Base-by-base conservation (phyloP, 1,140 invertebrate species). In the Megalonaias nervosa region DNA sequence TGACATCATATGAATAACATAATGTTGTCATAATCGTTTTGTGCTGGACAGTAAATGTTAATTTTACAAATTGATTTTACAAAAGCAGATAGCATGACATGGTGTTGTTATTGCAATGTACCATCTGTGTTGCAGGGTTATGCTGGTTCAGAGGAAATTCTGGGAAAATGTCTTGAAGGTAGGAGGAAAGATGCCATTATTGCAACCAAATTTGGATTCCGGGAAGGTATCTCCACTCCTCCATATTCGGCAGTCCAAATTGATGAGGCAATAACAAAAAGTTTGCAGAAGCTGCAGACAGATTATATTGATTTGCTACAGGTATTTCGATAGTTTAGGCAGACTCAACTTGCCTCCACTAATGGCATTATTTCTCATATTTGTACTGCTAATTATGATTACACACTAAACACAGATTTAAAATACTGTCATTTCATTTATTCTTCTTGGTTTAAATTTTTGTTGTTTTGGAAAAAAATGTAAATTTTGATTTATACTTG, bases 161-260 rank as follows among this genome's bases (percentile, higher is more conserved):
- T 90, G 14, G 89, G 88, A 48, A 80, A 80, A 74, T 84, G 84
- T 73, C 64, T 90, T 57, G 70, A 84, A 23, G 87, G 88, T 11
- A 73, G 85, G 14, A 77, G 89, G 67, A 71, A 84, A 48, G 78
- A 88, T 79, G 87, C 85, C 38, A 82, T 90, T 14, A 76, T 90
- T 62, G 88, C 88, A 38, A 86, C 85, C n/a, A 90, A 90, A 76
- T 89, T 85, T 84, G 89, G 89, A 14, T 88, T 88, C 76, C 61
- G 88, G 17, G 82, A 83, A 14, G 88, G 88, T 4, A 76, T 79
- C 16, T 60, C 21, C 21, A 89, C 84, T 16, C 83, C 85, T 12
- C 74, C 84, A 15, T 90, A 90, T 67, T 80, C 83, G 14, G 83
- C 88, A 12, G 74, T 81, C 59, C 86, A 89, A 23, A 88, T 90